Evolutionary conservation across 2,888 invertebrate genomes (phyloP), one percentile per base, ranked within the genome.

Genomic region (Eilema caniola): DNA sequence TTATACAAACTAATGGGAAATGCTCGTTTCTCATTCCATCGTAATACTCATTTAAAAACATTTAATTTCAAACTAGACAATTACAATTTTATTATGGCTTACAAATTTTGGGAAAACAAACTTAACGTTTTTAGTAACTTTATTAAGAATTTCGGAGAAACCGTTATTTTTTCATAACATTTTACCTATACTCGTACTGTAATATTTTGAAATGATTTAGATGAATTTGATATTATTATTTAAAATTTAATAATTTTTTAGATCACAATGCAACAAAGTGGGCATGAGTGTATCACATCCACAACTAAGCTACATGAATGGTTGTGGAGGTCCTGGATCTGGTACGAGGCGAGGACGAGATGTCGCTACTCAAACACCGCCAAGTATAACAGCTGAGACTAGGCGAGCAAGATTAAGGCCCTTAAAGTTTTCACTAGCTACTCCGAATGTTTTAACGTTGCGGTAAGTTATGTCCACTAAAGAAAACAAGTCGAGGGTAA

Each of bases 321-420:
- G 96, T 76, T 95, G 95, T 61, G 87, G 87, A 3, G 88, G 89
- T 0, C 78, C 80, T 0, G 86, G 82, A 12, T 81, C 86, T 2
- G 67, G 53, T 57, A 12, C 84, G 23, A 88, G 92, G 62, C 88
- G 93, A 65, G 96, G 95, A 8, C 94, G 96, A 75, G 97, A 97
- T 86, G 97, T 97, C 75, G 96, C 96, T 60, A 98, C 97, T 11
- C 97, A 97, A 93, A 97, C 97, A 2, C 97, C 97, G 1, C 96
- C 96, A 66, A 97, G 96, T 89, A 97, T 97, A 79, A 96, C 96
- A 2, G 96, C 96, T n/a, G 97, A 97, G 87, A 97, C 97, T 11
- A 89, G 93, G 68, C 80, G 94, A 64, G 94, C 92, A 0, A 87
- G 92, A 67, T 83, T 92, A 0, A 87, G 90, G 41, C 94, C 94